Percentiles rank a stretch among this genome's conserved stretches.
Evolutionary conservation across 2,797 vertebrate species (phyloP).

Genomic region (Pangasius mekongensis): DNA sequence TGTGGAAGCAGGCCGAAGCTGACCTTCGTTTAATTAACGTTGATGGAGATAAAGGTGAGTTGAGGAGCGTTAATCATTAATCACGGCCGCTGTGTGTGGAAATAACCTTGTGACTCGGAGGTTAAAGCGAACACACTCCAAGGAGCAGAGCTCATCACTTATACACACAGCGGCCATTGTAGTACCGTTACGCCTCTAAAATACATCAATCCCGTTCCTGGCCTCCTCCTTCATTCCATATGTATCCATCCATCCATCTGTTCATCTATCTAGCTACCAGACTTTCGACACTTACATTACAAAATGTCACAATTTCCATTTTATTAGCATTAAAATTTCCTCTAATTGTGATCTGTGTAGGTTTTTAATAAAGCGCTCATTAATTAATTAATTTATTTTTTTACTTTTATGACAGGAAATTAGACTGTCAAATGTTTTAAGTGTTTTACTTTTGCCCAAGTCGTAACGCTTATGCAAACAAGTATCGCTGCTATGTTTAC

Average conservation of each 20-base stretch:
- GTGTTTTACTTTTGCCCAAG: too few species aligned
- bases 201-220: slow-evolving; percentile 68
- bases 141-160: slow-evolving; percentile 74
- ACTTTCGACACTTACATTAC: not conserved
- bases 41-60: slow-evolving; percentile 98
- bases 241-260: not conserved
- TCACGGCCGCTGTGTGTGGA: slow-evolving; percentile 76
- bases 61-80: slow-evolving; percentile 93
- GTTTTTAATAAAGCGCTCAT: not conserved
- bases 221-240: slow-evolving; percentile 17
- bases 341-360: not conserved
- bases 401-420: too few species aligned
- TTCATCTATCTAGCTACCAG: not conserved
- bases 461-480: too few species aligned
- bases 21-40: slow-evolving; percentile 99
- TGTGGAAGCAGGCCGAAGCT: slow-evolving; percentile 89
- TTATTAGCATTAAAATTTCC: not conserved
- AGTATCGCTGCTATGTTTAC: not conserved
- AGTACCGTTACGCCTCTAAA: slow-evolving; percentile 58
- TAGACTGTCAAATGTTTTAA: too few species aligned
- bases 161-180: slow-evolving; percentile 69
- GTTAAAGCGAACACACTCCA: slow-evolving; percentile 82
- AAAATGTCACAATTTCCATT: not conserved
- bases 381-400: not conserved
- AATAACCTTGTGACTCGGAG: slow-evolving; percentile 93